Evolutionary conservation across 2,113 vertebrate species (phyloP), one percentile per base, ranked within the genome.

Genomic region (Kobus ellipsiprymnus): DNA sequence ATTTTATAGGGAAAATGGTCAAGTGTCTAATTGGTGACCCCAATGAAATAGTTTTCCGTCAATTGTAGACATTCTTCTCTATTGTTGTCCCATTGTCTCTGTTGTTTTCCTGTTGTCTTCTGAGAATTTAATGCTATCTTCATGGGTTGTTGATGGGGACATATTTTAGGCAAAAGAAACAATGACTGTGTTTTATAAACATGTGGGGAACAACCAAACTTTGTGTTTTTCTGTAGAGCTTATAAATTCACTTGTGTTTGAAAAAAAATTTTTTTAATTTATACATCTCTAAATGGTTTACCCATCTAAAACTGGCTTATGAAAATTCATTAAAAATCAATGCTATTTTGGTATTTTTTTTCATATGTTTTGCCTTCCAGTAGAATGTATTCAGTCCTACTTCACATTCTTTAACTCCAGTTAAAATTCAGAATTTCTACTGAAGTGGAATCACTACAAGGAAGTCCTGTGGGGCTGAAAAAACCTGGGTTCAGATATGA

Each of bases 271-370:
- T 36, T 71, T 36, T 74, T 86, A 25, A 77, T 78, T 82, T 90
- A 80, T 7, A 78, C 9, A 90, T 95, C 17, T 12, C 12, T 94
- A 54, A 60, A 40, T 94, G 46, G 27, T 96, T 92, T 80, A 97
- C n/a, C 23, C 40, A 94, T 14, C 46, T 48, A 74, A 87, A 92
- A 71, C n/a, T 78, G 27, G 82, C 77, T 87, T 74, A 15, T 93
- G 14, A 94, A 95, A 94, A 91, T 54, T 17, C 23, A 94, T 88
- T 95, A 44, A 94, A 97, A 96, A 30, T 11, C 30, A 94, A 25
- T 67, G 12, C 9, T 86, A 23, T 91, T 77, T 86, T 83, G 5
- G 46, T 3, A 0, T 15, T 64, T 71, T 48, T 88, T 74, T 50
- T 1, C 9, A 11, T 84, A 80, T 87, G 8, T 89, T 90, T 94